Conservation (phyloP, 1,140 invertebrate genomes). For the Neodiprion lecontei region DNA sequence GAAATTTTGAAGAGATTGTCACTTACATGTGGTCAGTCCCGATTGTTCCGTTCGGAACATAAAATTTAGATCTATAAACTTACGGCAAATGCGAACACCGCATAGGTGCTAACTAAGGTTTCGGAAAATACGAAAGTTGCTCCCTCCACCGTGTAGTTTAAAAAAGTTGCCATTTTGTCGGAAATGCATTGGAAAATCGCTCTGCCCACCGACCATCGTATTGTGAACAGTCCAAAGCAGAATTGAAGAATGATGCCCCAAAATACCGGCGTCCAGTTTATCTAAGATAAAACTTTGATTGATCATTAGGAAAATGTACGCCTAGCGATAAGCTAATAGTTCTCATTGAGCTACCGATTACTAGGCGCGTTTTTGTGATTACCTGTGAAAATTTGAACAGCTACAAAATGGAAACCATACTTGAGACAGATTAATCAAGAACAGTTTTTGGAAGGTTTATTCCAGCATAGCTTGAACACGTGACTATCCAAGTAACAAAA, state of each 20-base stretch:
- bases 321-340: too few relatives aligned
- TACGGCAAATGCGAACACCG: constrained; percentile 84
- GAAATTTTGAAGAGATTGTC: constrained; percentile 40
- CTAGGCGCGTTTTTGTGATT: constrained; percentile 18
- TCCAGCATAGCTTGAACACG: constrained; percentile 9
- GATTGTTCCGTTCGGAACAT: not conserved
- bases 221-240: constrained; percentile 82
- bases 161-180: constrained; percentile 79
- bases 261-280: constrained; percentile 80
- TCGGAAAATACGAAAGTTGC: constrained; percentile 87
- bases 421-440: constrained; percentile 21
- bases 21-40: not conserved
- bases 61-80: constrained; percentile 65
- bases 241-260: constrained; percentile 88
- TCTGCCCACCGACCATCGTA: constrained; percentile 83
- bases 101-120: constrained; percentile 63
- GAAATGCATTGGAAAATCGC: constrained; percentile 82
- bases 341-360: not conserved
- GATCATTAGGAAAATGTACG: constrained; percentile 13
- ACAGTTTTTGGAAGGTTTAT: not conserved
- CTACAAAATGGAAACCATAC: not conserved
- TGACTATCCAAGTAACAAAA: too few relatives aligned
- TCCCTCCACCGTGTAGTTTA: constrained; percentile 80
- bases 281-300: constrained; percentile 50
- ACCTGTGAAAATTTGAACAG: not conserved